Conservation (phyloP, 2,113 vertebrate species). For the Nycticryphes semicollaris region DNA sequence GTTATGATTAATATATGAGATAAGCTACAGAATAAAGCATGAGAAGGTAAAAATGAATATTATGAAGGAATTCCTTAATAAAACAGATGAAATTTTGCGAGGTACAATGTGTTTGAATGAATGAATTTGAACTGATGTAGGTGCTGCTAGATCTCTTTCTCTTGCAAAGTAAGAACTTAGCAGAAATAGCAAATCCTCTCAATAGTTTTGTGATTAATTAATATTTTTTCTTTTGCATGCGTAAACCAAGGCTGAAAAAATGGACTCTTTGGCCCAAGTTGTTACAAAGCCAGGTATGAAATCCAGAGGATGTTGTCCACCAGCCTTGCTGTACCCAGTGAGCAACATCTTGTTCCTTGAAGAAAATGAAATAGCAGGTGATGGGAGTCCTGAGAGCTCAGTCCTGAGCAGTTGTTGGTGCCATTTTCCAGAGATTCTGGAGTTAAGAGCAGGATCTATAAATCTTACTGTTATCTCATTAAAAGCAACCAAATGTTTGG, state of each 20-base stretch:
- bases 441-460: neutral
- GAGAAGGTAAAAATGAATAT: neutral
- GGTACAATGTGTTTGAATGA: neutral
- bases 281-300: neutral
- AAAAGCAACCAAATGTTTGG: constrained; percentile 41
- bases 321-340: neutral
- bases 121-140: neutral
- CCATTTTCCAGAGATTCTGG: constrained; percentile 14
- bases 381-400: neutral
- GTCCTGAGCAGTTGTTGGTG: neutral
- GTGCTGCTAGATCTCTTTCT: neutral
- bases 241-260: neutral
- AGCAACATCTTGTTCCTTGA: neutral
- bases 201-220: neutral
- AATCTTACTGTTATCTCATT: neutral
- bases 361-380: neutral
- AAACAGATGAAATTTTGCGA: neutral
- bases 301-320: neutral
- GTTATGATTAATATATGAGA: neutral
- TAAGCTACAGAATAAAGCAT: neutral
- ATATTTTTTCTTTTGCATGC: neutral
- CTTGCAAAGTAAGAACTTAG: neutral
- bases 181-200: neutral
- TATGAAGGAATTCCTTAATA: neutral
- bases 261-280: neutral